phyloP scores from a whole-genome alignment of 2,113 vertebrate genomes.

The Pimephales promelas region DNA sequence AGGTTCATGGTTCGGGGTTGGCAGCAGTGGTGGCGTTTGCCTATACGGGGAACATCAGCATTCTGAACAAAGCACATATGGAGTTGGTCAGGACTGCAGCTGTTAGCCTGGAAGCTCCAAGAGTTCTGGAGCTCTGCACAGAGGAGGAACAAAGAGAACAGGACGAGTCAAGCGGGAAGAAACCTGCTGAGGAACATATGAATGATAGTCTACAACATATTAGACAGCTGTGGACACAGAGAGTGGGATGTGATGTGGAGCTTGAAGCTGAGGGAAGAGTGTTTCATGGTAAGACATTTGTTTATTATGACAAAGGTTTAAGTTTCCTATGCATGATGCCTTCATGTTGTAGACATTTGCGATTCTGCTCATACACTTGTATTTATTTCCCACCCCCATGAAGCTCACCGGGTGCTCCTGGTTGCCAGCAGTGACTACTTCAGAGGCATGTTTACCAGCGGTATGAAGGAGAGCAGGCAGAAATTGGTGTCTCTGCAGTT shows the following conservation, averaged over 20 bases:
- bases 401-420: slow-evolving; percentile 86
- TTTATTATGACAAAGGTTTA: background rate
- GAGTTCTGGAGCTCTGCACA: slow-evolving; percentile 71
- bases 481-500: slow-evolving; percentile 64
- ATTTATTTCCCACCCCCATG: background rate
- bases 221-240: slow-evolving; percentile 69
- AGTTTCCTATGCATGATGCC: background rate
- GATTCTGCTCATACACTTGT: too few relatives aligned
- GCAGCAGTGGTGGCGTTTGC: slow-evolving; percentile 82
- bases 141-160: slow-evolving; percentile 29
- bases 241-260: slow-evolving; percentile 82
- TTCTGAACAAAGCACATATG: slow-evolving; percentile 46
- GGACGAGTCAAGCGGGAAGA: background rate
- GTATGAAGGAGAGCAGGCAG: slow-evolving; percentile 84
- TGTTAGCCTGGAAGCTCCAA: slow-evolving; percentile 68
- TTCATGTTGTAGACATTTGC: background rate
- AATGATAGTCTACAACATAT: slow-evolving; percentile 72
- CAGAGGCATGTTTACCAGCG: too few relatives aligned
- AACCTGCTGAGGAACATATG: slow-evolving; percentile 73
- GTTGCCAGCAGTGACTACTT: slow-evolving; percentile 89
- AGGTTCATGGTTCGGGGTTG: slow-evolving; percentile 65
- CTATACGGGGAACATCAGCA: slow-evolving; percentile 76
- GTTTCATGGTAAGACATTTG: slow-evolving; percentile 72
- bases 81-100: slow-evolving; percentile 72
- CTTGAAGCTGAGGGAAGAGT: slow-evolving; percentile 73